Percentiles rank a stretch among this genome's conserved stretches.
Evolutionary conservation across 2,888 invertebrate genomes (phyloP).

Genomic region (Sesia bembeciformis): DNA sequence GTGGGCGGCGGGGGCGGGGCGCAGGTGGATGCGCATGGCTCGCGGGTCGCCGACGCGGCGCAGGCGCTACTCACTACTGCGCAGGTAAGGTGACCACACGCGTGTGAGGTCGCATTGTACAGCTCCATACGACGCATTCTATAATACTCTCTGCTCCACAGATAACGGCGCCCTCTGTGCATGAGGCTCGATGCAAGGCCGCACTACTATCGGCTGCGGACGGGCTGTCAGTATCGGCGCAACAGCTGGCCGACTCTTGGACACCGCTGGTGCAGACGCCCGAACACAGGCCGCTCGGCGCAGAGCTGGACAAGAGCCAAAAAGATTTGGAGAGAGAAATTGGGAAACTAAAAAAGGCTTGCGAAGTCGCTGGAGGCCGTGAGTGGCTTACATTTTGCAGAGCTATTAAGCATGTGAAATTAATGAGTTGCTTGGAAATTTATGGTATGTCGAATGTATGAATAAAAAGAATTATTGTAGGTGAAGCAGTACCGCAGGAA

Average conservation of each 20-base stretch:
- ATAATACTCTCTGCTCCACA: slow-evolving; percentile 4
- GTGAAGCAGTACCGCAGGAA: too few relatives aligned
- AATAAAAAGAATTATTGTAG: too few relatives aligned
- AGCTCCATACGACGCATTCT: too few relatives aligned
- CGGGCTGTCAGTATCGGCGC: slow-evolving; percentile 12
- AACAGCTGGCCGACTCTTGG: slow-evolving; percentile 15
- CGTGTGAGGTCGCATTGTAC: too few relatives aligned
- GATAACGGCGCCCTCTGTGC: slow-evolving; percentile 28
- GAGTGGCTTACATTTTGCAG: too few relatives aligned
- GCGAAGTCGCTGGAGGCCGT: slow-evolving; percentile 4
- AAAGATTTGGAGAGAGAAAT: slow-evolving; percentile 29
- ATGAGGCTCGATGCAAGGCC: slow-evolving; percentile 21
- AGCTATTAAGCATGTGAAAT: too few relatives aligned
- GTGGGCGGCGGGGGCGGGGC: slow-evolving; percentile 16
- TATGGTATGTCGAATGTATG: too few relatives aligned
- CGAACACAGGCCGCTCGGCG: slow-evolving; percentile 12
- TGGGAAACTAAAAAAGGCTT: slow-evolving; percentile 26
- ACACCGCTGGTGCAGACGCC: slow-evolving; percentile 25
- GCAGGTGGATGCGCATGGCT: slow-evolving; percentile 17
- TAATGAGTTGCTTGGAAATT: too few relatives aligned
- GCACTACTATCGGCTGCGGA: slow-evolving; percentile 20
- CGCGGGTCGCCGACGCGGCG: slow-evolving; percentile 23
- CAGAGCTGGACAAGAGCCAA: slow-evolving; percentile 27
- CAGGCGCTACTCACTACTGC: slow-evolving; percentile 23
- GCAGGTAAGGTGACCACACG: slow-evolving; percentile 19